These are phyloP conservation scores for Rhinolophus sinicus DNA, from an alignment of 2,113 vertebrate species.

Conservation along the genomic window DNA sequence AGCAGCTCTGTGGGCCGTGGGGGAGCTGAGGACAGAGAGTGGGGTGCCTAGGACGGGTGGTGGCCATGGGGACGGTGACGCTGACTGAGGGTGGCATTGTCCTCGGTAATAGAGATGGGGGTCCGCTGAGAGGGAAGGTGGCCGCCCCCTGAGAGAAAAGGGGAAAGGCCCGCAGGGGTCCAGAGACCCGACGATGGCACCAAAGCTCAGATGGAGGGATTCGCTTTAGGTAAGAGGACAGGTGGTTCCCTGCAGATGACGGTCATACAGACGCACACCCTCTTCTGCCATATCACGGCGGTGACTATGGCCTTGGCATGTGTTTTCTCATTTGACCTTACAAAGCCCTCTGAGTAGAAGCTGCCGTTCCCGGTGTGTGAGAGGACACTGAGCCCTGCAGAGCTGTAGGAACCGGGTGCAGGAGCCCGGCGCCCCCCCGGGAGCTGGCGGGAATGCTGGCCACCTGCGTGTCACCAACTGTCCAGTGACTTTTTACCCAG, in stretches of 20 bases:
- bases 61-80: neutral
- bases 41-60: neutral
- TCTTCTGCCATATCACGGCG: fast-evolving
- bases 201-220: neutral
- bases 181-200: neutral
- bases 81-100: too few relatives aligned
- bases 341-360: neutral
- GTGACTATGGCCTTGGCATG: neutral
- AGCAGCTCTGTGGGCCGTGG: too few relatives aligned
- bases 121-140: neutral
- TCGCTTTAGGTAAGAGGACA: neutral
- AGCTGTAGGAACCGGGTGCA: neutral
- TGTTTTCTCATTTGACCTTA: neutral
- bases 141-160: too few relatives aligned
- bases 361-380: neutral
- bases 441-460: too few relatives aligned
- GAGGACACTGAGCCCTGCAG: neutral
- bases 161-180: neutral
- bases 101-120: neutral
- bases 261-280: fast-evolving
- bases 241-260: neutral
- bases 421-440: too few relatives aligned
- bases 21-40: too few relatives aligned
- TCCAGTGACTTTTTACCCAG: neutral
- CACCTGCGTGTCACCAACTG: neutral